phyloP scores from a whole-genome alignment of 2,888 invertebrate species.

The Sesia apiformis region DNA sequence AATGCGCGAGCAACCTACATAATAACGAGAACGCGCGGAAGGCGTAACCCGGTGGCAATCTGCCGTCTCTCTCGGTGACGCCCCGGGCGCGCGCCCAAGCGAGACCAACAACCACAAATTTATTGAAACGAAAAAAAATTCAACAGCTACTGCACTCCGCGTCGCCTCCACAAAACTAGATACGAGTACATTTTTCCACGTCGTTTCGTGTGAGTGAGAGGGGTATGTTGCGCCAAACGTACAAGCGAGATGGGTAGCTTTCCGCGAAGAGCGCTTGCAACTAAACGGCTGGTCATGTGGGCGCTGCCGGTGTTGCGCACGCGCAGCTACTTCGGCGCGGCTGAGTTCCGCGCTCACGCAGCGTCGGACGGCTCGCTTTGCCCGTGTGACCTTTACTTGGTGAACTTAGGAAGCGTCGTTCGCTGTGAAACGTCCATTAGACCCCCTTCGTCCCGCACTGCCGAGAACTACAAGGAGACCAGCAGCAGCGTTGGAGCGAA shows the following conservation, averaged over 20 bases:
- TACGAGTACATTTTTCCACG: constrained; percentile 62
- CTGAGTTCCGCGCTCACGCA: constrained; percentile 65
- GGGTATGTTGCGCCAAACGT: constrained; percentile 11
- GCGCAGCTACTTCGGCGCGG: constrained; percentile 63
- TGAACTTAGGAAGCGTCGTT: constrained; percentile 73
- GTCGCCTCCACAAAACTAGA: constrained; percentile 71
- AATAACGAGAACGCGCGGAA: constrained; percentile 69
- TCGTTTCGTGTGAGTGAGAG: constrained; percentile 47
- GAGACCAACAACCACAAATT: constrained; percentile 72
- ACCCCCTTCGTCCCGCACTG: constrained; percentile 57
- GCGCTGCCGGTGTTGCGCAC: constrained; percentile 74
- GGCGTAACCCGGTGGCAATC: constrained; percentile 73
- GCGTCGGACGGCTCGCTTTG: constrained; percentile 66
- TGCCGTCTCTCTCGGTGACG: constrained; percentile 57
- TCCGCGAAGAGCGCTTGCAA: constrained; percentile 39
- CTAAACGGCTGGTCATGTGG: constrained; percentile 68
- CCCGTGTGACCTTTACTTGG: constrained; percentile 70
- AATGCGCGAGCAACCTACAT: constrained; percentile 69
- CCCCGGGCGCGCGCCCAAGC: constrained; percentile 66
- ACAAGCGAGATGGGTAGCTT: constrained; percentile 37
- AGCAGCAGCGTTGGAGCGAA: constrained; percentile 52
- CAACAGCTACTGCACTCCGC: constrained; percentile 70
- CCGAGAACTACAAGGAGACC: constrained; percentile 44
- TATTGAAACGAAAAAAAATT: constrained; percentile 70
- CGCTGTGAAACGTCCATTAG: constrained; percentile 68